phyloP scores from a whole-genome alignment of 2,113 vertebrate genomes.

The Macquaria ambigua region DNA sequence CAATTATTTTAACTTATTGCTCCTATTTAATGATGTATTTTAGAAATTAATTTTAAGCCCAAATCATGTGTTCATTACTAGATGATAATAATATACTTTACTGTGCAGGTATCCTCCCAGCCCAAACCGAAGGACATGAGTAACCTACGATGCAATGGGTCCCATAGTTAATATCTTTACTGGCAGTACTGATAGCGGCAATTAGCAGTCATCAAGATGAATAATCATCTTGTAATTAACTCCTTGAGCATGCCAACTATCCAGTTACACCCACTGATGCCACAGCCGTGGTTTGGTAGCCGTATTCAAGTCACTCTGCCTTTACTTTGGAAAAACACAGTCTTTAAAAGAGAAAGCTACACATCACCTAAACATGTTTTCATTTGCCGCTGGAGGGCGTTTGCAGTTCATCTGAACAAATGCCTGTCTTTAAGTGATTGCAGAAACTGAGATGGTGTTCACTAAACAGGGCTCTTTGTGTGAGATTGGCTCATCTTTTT shows the following conservation, averaged over 20 bases:
- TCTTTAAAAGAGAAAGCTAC: slow-evolving; percentile 28
- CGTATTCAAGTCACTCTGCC: not conserved
- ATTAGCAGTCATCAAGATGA: slow-evolving; percentile 40
- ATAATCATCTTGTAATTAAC: slow-evolving; percentile 35
- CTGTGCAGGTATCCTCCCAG: not conserved
- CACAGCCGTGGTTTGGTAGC: slow-evolving; percentile 15
- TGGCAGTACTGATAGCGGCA: not conserved
- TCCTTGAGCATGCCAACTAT: slow-evolving; percentile 15
- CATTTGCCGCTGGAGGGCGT: slow-evolving; percentile 47
- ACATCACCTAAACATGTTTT: slow-evolving; percentile 54
- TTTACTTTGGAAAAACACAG: slow-evolving; percentile 26
- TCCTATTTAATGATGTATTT: not conserved
- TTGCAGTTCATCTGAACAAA: slow-evolving; percentile 51
- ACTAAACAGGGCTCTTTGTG: slow-evolving; percentile 58
- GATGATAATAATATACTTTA: not conserved
- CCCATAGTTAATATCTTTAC: not conserved
- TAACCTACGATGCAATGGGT: not conserved
- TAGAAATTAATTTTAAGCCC: not conserved
- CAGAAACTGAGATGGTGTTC: slow-evolving; percentile 51
- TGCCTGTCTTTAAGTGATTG: slow-evolving; percentile 63
- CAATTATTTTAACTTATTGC: not conserved
- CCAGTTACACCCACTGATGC: slow-evolving; percentile 19
- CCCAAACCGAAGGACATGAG: not conserved
- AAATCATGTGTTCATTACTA: not conserved
- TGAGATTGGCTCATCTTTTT: slow-evolving; percentile 51